Evolutionary conservation across 2,888 invertebrate species (phyloP), one percentile per base, ranked within the genome.

Genomic region (Drosophila setosimentum): DNA sequence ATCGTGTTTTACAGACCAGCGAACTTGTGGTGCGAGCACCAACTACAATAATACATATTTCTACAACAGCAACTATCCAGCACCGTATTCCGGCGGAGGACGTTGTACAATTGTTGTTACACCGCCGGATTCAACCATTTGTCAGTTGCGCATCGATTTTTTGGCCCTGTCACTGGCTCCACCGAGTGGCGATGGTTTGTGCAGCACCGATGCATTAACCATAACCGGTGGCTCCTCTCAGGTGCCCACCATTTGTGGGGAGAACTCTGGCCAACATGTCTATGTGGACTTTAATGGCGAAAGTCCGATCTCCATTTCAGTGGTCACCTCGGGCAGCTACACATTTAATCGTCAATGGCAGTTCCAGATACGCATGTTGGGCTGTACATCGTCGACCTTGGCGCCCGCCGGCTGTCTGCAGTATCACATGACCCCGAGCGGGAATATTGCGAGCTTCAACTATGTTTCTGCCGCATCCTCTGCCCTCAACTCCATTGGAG

Each of bases 31-130:
- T 3, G 93, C 94, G 0, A 94, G 95, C 0, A 96, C 96, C 0
- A 94, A 94, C 57, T 94, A 95, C 58, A 97, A 98, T 92, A 97
- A 97, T 87, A 97, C 97, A 0, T 97, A 97, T 91, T 98, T 97
- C 92, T 95, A 95, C 16, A 98, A 96, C 91, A 95, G 96, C 0
- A 95, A 95, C 3, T 97, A 96, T 93, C 97, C 97, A 0, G 94
- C 94, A 0, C 94, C 96, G 0, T 96, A 95, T 88, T 93, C 94
- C 1, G 96, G 96, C 0, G 96, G 96, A 0, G 94, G 94, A 35
- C 81, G 91, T 2, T 98, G 97, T 91, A 94, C 95, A 4, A 95
- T 97, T 82, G 95, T 95, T 13, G 95, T 98, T 2, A 94, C 95
- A 80, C 95, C 96, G 57, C 96, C 96, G 86, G 96, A 95, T 91